Evolutionary conservation across 2,113 vertebrate species (phyloP), one percentile per base, ranked within the genome.

Genomic region (Vulpes lagopus): DNA sequence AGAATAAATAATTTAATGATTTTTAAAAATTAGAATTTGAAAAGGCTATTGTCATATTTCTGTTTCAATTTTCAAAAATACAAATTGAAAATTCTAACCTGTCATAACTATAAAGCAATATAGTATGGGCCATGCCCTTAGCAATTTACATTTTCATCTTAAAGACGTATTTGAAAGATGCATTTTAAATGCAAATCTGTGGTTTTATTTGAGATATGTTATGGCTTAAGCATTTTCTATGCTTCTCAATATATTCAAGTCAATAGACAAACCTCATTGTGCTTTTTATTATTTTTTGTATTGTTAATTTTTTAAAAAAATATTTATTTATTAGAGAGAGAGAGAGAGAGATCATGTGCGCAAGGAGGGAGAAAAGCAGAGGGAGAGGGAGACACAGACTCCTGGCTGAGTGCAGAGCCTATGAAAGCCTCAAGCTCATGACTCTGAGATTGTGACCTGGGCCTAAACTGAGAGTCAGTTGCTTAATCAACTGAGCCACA

Each of bases 141-240:
- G 22, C 14, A 73, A 60, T 73, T 79, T 94, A 55, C 15, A 64
- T 60, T 92, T 60, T 60, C 78, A 43, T 19, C 53, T 81, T 62
- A 81, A 53, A 25, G 16, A 17, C 89, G n/a, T 55, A 74, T 85
- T 83, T 67, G 94, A 79, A 82, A 10, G 0, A 20, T 73, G 25
- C 16, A 71, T 55, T 80, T 89, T 59, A 38, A 62, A 85, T 74
- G 81, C 11, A 89, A 17, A 84, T 85, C 38, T 59, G 32, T 73
- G 17, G n/a, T 65, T 95, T 94, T 74, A 14, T 73, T 89, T 95
- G 94, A 74, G 53, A 57, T 92, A 14, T 73, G 20, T 86, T 89
- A 51, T 86, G 30, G 14, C 23, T 69, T 85, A 74, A 59, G 8
- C 57, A 67, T 91, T 62, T 91, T 30, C 64, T 73, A 62, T 73